Evolutionary conservation across 2,113 vertebrate species (phyloP).

Genomic region (Pontoporia blainvillei): DNA sequence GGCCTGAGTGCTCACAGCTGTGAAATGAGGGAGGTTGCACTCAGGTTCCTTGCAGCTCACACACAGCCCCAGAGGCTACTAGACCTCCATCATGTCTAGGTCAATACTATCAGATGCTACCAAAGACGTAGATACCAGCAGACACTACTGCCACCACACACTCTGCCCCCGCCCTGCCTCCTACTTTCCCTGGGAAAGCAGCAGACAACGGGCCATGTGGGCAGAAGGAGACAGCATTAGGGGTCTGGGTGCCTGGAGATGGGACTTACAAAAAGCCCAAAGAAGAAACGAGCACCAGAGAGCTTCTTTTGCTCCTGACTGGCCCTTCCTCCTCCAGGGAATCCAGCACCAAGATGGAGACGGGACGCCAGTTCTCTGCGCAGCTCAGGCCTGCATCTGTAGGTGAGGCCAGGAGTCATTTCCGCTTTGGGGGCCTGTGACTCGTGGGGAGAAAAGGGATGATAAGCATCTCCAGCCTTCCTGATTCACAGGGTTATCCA

Average conservation of each 20-base stretch:
- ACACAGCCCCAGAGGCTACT: background rate
- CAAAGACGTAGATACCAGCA: background rate
- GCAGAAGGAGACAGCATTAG: background rate
- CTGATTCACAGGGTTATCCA: constrained; percentile 34
- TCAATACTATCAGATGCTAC: background rate
- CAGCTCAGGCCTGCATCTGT: background rate
- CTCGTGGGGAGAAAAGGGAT: background rate
- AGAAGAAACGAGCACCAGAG: background rate
- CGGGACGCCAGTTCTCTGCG: background rate
- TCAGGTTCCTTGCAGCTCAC: background rate
- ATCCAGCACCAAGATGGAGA: background rate
- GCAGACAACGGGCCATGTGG: background rate
- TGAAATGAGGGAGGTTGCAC: background rate
- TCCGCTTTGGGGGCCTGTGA: background rate
- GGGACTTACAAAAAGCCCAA: background rate
- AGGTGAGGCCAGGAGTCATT: background rate
- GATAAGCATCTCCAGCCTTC: background rate
- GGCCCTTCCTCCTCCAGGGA: background rate
- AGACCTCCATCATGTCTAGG: background rate
- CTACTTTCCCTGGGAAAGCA: background rate
- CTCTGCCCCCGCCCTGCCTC: background rate
- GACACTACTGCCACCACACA: too few species aligned
- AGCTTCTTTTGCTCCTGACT: background rate
- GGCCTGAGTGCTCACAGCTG: background rate
- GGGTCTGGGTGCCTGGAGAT: background rate